A percentile compares a stretch with the other conserved stretches of the same genome.
These are phyloP conservation scores for Drosophila monieri DNA, from an alignment of 2,888 invertebrate genomes.

Conservation along the genomic window DNA sequence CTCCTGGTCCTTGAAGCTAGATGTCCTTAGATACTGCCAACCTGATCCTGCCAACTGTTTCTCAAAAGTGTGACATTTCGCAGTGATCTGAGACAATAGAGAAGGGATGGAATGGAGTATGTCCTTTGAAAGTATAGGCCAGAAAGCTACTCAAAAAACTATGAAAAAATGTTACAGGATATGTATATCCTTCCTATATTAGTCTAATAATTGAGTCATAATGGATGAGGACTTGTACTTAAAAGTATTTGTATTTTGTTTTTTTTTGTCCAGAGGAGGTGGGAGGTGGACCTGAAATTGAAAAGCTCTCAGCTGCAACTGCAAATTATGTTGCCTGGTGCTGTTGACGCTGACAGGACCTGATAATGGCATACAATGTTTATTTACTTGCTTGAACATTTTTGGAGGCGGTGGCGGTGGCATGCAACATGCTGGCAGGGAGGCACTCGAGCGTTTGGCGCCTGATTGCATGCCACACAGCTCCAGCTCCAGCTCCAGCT, in stretches of 20 bases:
- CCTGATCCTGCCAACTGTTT: conserved; percentile 9
- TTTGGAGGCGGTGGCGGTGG: conserved; percentile 39
- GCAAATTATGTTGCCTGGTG: conserved; percentile 73
- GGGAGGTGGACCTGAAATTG: conserved; percentile 49
- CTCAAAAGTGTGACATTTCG: no score
- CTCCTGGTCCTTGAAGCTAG: neutral
- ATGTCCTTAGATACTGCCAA: neutral
- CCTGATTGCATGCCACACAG: conserved; percentile 72
- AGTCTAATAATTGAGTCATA: no score
- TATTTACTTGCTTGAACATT: conserved; percentile 76
- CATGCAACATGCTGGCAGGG: conserved; percentile 76
- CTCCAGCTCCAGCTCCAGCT: no score
- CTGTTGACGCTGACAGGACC: conserved; percentile 66
- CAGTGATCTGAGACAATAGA: no score
- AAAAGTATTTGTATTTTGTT: no score
- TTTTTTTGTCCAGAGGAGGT: no score
- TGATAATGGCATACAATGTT: conserved; percentile 76
- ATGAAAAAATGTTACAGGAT: no score
- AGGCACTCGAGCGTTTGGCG: conserved; percentile 78
- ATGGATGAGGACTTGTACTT: no score
- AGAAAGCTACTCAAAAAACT: no score
- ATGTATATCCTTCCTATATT: no score
- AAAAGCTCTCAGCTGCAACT: conserved; percentile 75
- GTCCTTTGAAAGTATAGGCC: no score
- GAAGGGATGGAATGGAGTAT: no score